Evolutionary conservation across 1,140 invertebrate genomes (phyloP), one percentile per base, ranked within the genome.

Genomic region (Camponotus vicinus): DNA sequence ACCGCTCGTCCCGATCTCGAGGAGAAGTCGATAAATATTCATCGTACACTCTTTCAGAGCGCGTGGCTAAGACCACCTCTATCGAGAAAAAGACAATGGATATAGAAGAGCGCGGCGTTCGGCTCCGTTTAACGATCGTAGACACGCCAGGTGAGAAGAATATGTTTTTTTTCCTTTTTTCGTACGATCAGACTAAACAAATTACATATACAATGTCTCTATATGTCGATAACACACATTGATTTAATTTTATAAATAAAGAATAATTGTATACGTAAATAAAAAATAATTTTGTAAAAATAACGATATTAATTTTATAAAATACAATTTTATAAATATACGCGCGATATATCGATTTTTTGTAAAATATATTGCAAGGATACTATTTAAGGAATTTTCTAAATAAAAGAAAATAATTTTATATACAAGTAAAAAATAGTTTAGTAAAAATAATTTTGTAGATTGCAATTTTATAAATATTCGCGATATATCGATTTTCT

Each of bases 61-160:
- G 97, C 87, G 95, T 98, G 73, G 97, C 98, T 91, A 98, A 98
- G 93, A 99, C 98, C 1, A 98, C 98, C 1, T 95, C 96, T 18
- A 97, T 99, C 87, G 98, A 99, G 93, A 98, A 98, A 94, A 98
- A 98, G 93, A 98, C 97, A 0, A 98, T 99, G 97, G 98, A 98
- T 91, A 98, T 99, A 78, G 98, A 99, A 95, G 98, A 99, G 94
- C 96, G 98, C 82, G 98, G 98, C 5, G 98, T 99, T 0, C 97
- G 98, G 92, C 95, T 99, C 42, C 96, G 98, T 69, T 94, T 99
- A 27, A 99, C 98, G 0, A 97, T 99, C 70, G 98, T 99, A 3
- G 99, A 99, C 93, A 99, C 99, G 0, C 99, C 99, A 64, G 98
- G 98, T 96, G 92, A 90, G 75, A 52, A 52, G 42, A 78, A 1